Evolutionary conservation across 2,888 invertebrate species (phyloP).

Genomic region (Rhamphomyia laevipes): DNA sequence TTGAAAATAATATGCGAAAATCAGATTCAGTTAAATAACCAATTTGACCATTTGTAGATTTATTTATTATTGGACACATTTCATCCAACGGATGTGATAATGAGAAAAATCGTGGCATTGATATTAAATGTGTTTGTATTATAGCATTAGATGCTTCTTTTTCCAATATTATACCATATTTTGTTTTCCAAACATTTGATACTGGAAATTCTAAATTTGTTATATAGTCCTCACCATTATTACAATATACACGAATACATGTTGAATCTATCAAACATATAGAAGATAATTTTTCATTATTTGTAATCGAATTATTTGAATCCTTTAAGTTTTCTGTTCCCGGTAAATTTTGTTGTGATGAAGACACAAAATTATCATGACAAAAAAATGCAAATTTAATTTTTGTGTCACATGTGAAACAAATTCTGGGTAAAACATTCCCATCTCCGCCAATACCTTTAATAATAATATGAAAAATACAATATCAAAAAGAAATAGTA

Average conservation of each 20-base stretch:
- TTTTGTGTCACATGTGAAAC: constrained; percentile 71
- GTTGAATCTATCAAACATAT: constrained; percentile 45
- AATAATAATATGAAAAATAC: neutral
- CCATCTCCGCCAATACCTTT: constrained; percentile 22
- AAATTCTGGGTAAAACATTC: constrained; percentile 31
- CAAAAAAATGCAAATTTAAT: constrained; percentile 74
- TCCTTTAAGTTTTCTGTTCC: neutral
- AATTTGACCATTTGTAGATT: constrained; percentile 46
- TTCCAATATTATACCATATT: constrained; percentile 76
- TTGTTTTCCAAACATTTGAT: constrained; percentile 70
- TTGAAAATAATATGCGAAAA: constrained; percentile 58
- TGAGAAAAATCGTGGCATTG: constrained; percentile 71
- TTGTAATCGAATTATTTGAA: neutral
- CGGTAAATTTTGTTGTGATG: constrained; percentile 29
- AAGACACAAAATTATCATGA: constrained; percentile 41
- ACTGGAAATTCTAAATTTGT: constrained; percentile 71
- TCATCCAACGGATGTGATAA: constrained; percentile 84
- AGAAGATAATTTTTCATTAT: neutral
- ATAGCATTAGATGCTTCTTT: constrained; percentile 42
- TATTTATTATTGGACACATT: constrained; percentile 69
- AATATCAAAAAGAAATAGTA: neutral
- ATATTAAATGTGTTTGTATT: constrained; percentile 33
- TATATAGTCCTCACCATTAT: constrained; percentile 71
- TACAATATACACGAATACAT: constrained; percentile 64
- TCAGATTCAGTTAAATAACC: constrained; percentile 53